Conservation (phyloP, 1,140 invertebrate genomes). For the Bradynema listronoti region DNA sequence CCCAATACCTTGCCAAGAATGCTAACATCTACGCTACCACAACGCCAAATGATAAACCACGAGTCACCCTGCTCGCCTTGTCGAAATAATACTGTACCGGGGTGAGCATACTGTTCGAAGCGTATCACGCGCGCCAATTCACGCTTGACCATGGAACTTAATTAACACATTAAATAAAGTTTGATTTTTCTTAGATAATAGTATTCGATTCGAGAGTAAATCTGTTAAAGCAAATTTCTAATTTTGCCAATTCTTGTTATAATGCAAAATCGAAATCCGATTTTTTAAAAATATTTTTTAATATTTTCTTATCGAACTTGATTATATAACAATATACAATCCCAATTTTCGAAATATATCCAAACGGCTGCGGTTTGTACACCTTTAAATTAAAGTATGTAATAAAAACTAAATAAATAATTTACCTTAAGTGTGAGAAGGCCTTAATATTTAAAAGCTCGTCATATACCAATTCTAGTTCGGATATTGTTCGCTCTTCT, state of each 20-base stretch:
- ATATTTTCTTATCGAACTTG: no score
- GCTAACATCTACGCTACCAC: constrained; percentile 11
- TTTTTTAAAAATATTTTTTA: no score
- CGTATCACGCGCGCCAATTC: constrained; percentile 73
- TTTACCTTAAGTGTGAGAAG: constrained; percentile 67
- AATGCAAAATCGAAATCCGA: no score
- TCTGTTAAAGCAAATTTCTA: no score
- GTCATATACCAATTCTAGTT: constrained; percentile 77
- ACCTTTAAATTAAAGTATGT: no score
- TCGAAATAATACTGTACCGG: constrained; percentile 74
- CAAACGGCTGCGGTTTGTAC: no score
- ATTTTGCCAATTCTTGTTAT: no score
- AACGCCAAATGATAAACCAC: constrained; percentile 71
- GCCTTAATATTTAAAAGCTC: constrained; percentile 76
- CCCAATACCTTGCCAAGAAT: constrained; percentile 1
- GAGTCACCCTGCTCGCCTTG: constrained; percentile 80
- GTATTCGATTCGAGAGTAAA: no score
- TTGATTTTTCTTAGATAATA: no score
- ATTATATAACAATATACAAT: no score
- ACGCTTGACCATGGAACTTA: constrained; percentile 71
- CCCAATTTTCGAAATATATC: no score
- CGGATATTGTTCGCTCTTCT: constrained; percentile 71
- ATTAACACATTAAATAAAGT: no score
- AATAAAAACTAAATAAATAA: neutral
- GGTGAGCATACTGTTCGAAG: constrained; percentile 74